A percentile compares a stretch with the other conserved stretches of the same genome.
Conservation (phyloP, 2,113 vertebrate species). For the Grallaria varia region DNA sequence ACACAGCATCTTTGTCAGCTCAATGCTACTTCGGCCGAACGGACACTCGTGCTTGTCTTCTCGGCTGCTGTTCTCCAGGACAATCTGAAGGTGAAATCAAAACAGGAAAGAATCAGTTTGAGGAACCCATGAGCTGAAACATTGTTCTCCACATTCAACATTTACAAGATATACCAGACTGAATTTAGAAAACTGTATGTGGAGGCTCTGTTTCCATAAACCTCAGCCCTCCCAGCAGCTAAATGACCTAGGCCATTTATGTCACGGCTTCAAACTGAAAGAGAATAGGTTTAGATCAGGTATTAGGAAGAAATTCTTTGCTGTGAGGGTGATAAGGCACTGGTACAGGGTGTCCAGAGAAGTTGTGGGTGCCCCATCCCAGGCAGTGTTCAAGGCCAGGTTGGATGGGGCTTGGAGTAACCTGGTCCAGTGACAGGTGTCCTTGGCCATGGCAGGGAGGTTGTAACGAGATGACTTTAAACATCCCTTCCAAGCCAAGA, state of each 20-base stretch:
- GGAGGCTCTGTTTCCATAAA: not conserved
- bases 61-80: constrained; percentile 97
- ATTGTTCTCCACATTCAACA: not conserved
- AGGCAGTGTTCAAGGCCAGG: not conserved
- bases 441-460: not conserved
- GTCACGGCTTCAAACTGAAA: not conserved
- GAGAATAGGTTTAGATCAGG: not conserved
- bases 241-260: not conserved
- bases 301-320: not conserved
- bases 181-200: not conserved
- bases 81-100: constrained; percentile 80
- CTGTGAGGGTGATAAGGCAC: not conserved
- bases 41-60: constrained; percentile 99
- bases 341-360: not conserved
- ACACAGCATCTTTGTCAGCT: constrained; percentile 98
- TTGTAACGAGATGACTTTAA: not conserved
- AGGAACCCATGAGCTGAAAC: not conserved
- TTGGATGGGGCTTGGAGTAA: not conserved
- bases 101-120: not conserved
- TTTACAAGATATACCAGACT: not conserved
- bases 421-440: not conserved
- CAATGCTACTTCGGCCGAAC: constrained; percentile 96
- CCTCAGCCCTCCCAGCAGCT: rapidly evolving
- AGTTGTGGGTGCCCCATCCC: not conserved
- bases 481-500: not conserved